These are phyloP conservation scores for Psephotus haematonotus DNA, from an alignment of 2,113 vertebrate genomes.

Conservation along the genomic window DNA sequence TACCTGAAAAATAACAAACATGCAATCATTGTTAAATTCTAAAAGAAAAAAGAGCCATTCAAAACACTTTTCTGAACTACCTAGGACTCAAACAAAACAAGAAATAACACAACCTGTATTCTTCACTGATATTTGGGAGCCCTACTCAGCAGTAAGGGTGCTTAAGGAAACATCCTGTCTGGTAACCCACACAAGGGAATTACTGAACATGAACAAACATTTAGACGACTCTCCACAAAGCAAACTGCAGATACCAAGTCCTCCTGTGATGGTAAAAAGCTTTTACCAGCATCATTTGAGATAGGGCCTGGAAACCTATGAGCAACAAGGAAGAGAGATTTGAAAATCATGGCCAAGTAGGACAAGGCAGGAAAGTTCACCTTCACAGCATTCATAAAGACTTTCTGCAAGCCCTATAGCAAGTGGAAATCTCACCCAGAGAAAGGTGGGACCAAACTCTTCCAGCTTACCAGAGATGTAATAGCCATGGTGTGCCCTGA, in stretches of 20 bases:
- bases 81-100: not conserved
- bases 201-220: not conserved
- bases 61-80: not conserved
- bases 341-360: not conserved
- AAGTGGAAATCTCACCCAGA: not conserved
- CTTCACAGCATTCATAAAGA: not conserved
- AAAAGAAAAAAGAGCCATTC: not conserved
- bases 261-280: not conserved
- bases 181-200: not conserved
- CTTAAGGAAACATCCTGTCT: not conserved
- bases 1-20: slow-evolving; percentile 76
- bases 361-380: not conserved
- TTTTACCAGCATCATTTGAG: not conserved
- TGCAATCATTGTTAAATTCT: not conserved
- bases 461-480: not conserved
- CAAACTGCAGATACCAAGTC: not conserved
- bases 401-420: not conserved
- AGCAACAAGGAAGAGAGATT: not conserved
- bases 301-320: fast-evolving
- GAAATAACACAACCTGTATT: not conserved
- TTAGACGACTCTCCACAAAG: not conserved
- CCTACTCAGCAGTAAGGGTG: not conserved
- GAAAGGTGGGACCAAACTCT: not conserved
- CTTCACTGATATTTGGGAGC: not conserved
- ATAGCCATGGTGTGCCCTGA: not conserved